Evolutionary conservation across 2,888 invertebrate species (phyloP), one percentile per base, ranked within the genome.

Genomic region (Leistus spinibarbis): DNA sequence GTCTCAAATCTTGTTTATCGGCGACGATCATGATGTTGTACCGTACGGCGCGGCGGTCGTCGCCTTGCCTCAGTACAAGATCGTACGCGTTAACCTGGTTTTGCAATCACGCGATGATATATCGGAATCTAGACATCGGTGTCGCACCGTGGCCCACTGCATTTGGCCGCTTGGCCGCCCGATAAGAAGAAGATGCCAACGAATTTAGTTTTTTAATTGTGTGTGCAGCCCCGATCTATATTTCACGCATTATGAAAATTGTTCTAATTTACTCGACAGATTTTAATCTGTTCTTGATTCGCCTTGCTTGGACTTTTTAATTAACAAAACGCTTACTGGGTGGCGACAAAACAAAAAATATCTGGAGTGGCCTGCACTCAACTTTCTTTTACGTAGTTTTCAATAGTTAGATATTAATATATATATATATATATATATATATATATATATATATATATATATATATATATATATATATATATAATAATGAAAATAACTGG

Each of bases 61-160:
- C n/a, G n/a, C n/a, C n/a, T 60, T 19, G 60, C 7, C 16, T 19
- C 7, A 19, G 20, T 9, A 57, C 16, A 57, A n/a, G 13, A 60
- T 54, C 60, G 20, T 60, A 40, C n/a, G 54, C 5, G 60, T 22
- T 60, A 60, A 16, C 60, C 60, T 60, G 60, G 60, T 60, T 60
- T 60, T 60, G 60, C 60, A 60, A 60, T 60, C 20, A 60, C 40
- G 40, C 40, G 5, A 60, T 17, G 60, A 60, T 60, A 13, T 20
- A 60, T n/a, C 10, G 19, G 22, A 60, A 1, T 17, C 16, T 60
- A 60, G 3, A 19, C 60, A 19, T 22, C 19, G 20, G 19, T 60
- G 60, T 60, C 60, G 20, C 22, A 60, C 60, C 20, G 19, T 60
- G 60, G 17, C 60, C n/a, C 22, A 60, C 60, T 60, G 22, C 19